Percentiles rank a stretch among this genome's conserved stretches.
Evolutionary conservation across 2,113 vertebrate genomes (phyloP).

Genomic region (Crocuta crocuta): DNA sequence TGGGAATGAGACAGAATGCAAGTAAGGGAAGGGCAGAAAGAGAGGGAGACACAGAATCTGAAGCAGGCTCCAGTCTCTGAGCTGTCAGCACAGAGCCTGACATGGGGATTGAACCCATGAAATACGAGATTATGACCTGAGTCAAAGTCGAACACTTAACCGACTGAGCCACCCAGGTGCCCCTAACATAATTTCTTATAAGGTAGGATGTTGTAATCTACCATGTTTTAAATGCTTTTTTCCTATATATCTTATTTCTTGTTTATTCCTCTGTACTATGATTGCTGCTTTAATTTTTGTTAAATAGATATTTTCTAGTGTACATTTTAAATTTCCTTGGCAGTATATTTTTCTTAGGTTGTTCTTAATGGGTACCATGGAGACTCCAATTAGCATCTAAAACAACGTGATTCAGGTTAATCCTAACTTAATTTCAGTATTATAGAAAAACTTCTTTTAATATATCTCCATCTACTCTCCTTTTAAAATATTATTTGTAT

Average conservation of each 20-base stretch:
- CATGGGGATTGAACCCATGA: too few relatives aligned
- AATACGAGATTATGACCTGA: too few relatives aligned
- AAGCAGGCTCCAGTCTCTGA: too few relatives aligned
- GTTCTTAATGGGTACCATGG: neutral
- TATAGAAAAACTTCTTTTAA: neutral
- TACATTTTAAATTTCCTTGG: neutral
- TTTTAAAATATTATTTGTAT: neutral
- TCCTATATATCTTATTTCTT: neutral
- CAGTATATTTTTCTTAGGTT: neutral
- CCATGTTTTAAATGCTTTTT: neutral
- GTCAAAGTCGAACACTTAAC: too few relatives aligned
- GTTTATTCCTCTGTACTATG: neutral
- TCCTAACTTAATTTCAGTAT: neutral
- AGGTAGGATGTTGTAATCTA: neutral
- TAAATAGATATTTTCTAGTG: neutral
- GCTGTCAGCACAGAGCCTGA: too few relatives aligned
- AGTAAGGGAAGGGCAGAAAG: too few relatives aligned
- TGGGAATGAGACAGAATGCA: too few relatives aligned
- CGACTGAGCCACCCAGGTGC: too few relatives aligned
- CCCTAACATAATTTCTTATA: neutral
- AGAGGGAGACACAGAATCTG: too few relatives aligned
- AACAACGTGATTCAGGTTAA: neutral
- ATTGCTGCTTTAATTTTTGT: neutral
- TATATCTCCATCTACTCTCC: neutral
- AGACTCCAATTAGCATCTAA: constrained; percentile 20